Base-by-base conservation (phyloP, 2,888 invertebrate species). In the Yponomeuta plumbellus region DNA sequence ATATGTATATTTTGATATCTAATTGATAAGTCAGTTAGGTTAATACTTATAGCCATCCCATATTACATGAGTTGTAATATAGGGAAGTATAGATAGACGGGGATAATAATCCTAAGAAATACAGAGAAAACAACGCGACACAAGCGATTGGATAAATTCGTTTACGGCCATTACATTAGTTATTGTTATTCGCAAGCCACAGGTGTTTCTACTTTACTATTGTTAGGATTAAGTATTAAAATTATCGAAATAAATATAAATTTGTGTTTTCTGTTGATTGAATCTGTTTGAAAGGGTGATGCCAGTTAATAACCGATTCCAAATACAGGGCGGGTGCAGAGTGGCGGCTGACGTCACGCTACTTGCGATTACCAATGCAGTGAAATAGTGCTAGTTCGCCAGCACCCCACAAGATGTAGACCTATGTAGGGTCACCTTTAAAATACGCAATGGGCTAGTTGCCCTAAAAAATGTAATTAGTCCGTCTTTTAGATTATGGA, bases 141-240 rank as follows among this genome's bases (percentile, higher is more conserved):
- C 76, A 90, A 90, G 90, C 90, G 80, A 86, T 74, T 85, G 85
- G 78, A 85, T 84, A 85, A 83, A 86, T 83, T 83, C 82, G 77
- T 81, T 81, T 81, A 85, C 85, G 90, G 90, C 88, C 78, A 87
- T 90, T 87, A 89, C 84, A 88, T 83, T 40, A 52, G 44, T 44
- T 5, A 44, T 79, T 85, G 90, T 91, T 91, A 91, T 89, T 90
- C 68, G 90, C 90, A 91, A 90, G 90, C 90, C 90, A 86, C 87
- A 83, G 83, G 78, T 85, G 81, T 80, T 26, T 62, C 84, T 88
- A 88, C 74, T 77, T 75, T 72, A 74, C 87, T 89, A 90, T 85
- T 86, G 89, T 90, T 90, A 90, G 87, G 23, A 85, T 79, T 79
- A 86, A 66, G 44, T 63, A 84, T 84, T 80, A 85, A 86, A 84